Conservation (phyloP, 1,140 invertebrate genomes). For the Hycleus cichorii region DNA sequence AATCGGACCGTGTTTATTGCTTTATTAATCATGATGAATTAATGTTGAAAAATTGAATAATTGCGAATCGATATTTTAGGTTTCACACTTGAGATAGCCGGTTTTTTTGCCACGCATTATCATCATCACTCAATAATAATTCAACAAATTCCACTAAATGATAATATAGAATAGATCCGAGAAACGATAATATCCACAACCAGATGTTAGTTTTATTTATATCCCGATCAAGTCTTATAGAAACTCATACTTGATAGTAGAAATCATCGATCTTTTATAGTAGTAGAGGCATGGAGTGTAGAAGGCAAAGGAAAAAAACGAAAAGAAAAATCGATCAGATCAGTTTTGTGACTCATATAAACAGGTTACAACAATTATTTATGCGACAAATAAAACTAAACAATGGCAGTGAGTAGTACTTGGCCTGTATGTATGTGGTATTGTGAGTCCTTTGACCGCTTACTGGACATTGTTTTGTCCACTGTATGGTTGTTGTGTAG, state of each 20-base stretch:
- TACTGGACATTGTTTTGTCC: constrained; percentile 32
- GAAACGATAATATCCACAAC: not conserved
- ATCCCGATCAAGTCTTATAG: not conserved
- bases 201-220: not conserved
- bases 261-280: no score
- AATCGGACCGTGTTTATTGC: no score
- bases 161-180: not conserved
- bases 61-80: no score
- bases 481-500: constrained; percentile 20
- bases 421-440: constrained; percentile 17
- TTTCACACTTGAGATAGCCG: no score
- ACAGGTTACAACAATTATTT: constrained; percentile 39
- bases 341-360: constrained; percentile 37
- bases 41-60: no score
- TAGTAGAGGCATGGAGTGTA: no score
- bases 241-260: not conserved
- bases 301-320: no score
- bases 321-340: constrained; percentile 34
- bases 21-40: no score
- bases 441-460: constrained; percentile 34
- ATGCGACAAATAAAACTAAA: constrained; percentile 40
- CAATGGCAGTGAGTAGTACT: constrained; percentile 36
- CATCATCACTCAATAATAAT: not conserved
- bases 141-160: not conserved
- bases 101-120: not conserved